Base-by-base conservation (phyloP, 2,113 vertebrate genomes). In the Aptenodytes patagonicus region DNA sequence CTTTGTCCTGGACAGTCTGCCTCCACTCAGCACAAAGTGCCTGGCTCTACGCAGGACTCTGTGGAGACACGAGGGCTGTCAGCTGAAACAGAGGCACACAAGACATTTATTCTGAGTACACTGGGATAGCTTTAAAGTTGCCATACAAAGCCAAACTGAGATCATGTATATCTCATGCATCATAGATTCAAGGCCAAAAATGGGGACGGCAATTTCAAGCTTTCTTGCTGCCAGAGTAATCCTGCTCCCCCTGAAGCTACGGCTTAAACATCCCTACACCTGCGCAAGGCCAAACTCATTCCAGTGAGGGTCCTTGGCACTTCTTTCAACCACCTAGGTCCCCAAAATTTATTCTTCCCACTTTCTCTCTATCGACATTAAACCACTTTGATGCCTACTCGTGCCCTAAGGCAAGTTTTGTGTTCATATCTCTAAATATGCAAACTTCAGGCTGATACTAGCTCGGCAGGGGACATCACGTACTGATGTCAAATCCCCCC, bases 61-160 rank as follows among this genome's bases (percentile, higher is more conserved):
- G 47, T 40, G 34, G n/a, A 44, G 36, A 46, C 36, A 1, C 20
- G 15, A n/a, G 64, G 36, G 71, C n/a, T 28, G 38, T 4, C 61
- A 10, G 28, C 1, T n/a, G 47, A 18, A 51, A 40, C 0, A 7
- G 36, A 22, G 21, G 38, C 31, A 22, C 26, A 1, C 12, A 22
- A 8, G 38, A 28, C 25, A 6, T 6, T 10, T 34, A 26, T 52
- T 58, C 71, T 38, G 32, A 38, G 34, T 6, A 2, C 36, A 11
- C 3, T 3, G 29, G 65, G 20, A 31, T 6, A n/a, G 36, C 38
- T 51, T 71, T 17, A 21, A 32, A 42, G 7, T 25, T 22, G 47
- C 47, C n/a, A 4, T 1, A 40, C 17, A 15, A 82, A 76, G 38
- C 15, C 40, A 10, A 61, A 28, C 25, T 10, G 32, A 38, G 22